A percentile compares a stretch with the other conserved stretches of the same genome.
Evolutionary conservation across 2,888 invertebrate species (phyloP).

Genomic region (Parnassius orleans): DNA sequence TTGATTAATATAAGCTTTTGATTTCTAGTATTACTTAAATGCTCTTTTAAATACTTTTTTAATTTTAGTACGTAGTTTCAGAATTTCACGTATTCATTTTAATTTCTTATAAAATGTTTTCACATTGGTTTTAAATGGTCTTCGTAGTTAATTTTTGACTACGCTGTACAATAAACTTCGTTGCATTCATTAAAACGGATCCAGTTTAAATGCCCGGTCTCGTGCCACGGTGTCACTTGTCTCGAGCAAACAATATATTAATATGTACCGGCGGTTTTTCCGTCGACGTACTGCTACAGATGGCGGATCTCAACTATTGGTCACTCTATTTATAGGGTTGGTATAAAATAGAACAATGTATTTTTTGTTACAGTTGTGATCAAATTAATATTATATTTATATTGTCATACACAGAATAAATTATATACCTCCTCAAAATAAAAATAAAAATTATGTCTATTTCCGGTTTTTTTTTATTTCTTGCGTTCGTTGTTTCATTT

Average conservation of each 20-base stretch:
- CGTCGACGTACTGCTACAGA: conserved; percentile 24
- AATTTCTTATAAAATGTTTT: not conserved
- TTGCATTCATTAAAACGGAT: conserved; percentile 22
- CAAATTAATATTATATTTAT: not conserved
- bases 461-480: no score
- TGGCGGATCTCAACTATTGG: conserved; percentile 22
- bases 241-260: conserved; percentile 37
- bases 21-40: no score
- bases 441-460: no score
- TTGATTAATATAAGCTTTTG: no score
- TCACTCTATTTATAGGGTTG: conserved; percentile 18
- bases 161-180: conserved; percentile 7
- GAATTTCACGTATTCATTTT: not conserved
- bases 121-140: no score
- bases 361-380: not conserved
- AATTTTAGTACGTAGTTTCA: no score
- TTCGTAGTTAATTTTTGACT: no score
- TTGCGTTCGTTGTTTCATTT: no score
- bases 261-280: conserved; percentile 46
- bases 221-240: conserved; percentile 23
- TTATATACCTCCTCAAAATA: no score
- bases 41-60: no score
- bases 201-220: conserved; percentile 21
- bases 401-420: no score
- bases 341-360: not conserved